Evolutionary conservation across 1,140 invertebrate genomes (phyloP), one percentile per base, ranked within the genome.

Genomic region (Neuroterus valhalla): DNA sequence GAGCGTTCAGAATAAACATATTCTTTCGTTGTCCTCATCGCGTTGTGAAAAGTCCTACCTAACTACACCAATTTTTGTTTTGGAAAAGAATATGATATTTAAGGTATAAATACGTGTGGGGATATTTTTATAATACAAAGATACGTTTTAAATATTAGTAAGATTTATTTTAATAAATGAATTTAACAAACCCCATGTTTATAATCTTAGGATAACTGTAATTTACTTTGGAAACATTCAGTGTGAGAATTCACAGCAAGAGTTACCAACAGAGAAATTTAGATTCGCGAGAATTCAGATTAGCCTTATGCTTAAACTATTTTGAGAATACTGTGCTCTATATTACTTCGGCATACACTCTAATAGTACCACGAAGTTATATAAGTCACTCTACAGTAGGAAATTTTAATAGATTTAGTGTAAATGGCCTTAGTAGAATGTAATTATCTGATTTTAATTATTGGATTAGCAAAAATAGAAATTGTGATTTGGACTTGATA

Each of bases 271-370:
- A 62, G 55, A 62, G 55, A 62, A 62, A 62, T 62, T 62, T 23
- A 62, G 31, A 62, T 62, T 62, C 55, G n/a, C 26, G 55, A 62
- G 55, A 62, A 62, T 62, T 62, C 31, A 62, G 55, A 62, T 62
- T 62, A 62, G 55, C 55, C 31, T 81, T 68, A 45, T 80, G 52
- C 77, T 68, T 77, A 81, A 85, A 86, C 84, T 87, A 87, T 88
- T 88, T 87, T 86, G 82, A 87, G 85, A 88, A 83, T 81, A 74
- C 75, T 74, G 69, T 72, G 76, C 81, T 85, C 81, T 79, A 82
- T 73, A 84, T 87, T 85, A 85, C 79, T 81, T 81, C 83, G 84
- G 79, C 81, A 83, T 75, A 76, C 78, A 81, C 75, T 72, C 71
- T 77, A 78, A 77, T 82, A 80, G 70, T 81, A 81, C 62, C 79